phyloP scores from a whole-genome alignment of 2,113 vertebrate genomes.

The Ctenomys sociabilis region DNA sequence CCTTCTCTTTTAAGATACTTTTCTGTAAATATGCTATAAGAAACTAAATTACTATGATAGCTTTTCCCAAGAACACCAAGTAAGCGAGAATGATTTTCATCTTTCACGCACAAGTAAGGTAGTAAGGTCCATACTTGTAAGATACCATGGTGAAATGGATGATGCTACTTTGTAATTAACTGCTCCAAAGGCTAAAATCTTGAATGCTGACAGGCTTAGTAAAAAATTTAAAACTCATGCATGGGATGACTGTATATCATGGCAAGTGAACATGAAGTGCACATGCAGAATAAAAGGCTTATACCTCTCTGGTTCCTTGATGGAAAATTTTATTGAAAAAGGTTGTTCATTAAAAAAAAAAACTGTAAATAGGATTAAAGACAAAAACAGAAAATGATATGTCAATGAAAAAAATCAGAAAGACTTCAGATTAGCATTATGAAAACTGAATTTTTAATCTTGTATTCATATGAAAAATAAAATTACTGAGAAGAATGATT shows the following conservation, averaged over 20 bases:
- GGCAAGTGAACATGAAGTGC: not conserved
- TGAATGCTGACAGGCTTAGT: not conserved
- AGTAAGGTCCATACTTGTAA: not conserved
- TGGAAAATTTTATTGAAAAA: not conserved
- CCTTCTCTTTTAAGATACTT: not conserved
- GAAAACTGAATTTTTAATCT: conserved; percentile 19
- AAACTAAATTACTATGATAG: not conserved
- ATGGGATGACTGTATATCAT: not conserved
- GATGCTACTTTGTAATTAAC: not conserved
- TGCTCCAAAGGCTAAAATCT: not conserved
- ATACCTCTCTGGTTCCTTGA: not conserved
- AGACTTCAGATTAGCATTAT: not conserved
- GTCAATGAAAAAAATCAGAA: not conserved
- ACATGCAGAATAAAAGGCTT: not conserved
- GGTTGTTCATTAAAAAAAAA: not conserved
- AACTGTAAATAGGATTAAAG: not conserved
- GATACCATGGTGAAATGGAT: not conserved
- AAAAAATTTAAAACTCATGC: not conserved
- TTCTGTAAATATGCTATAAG: not conserved
- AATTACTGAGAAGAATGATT: not conserved
- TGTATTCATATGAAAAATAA: not conserved
- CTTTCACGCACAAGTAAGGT: not conserved
- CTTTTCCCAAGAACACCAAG: not conserved
- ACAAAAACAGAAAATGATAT: not conserved
- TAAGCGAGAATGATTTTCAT: not conserved